These are phyloP conservation scores for Folsomia candida DNA, from an alignment of 2,888 invertebrate genomes.

Conservation along the genomic window DNA sequence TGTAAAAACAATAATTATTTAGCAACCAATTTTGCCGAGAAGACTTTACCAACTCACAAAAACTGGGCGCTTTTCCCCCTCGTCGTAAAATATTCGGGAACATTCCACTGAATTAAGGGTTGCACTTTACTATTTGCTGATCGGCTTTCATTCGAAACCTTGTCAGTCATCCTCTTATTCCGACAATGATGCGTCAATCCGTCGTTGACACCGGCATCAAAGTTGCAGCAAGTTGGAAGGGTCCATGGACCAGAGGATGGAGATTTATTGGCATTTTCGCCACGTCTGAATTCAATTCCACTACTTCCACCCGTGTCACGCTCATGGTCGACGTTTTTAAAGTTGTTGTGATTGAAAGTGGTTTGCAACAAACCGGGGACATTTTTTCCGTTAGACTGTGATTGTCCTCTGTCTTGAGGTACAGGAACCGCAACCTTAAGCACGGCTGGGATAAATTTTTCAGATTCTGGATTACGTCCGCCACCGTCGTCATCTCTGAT, in stretches of 20 bases:
- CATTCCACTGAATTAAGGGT: conserved; percentile 22
- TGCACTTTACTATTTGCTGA: conserved; percentile 15
- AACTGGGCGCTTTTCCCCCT: conserved; percentile 21
- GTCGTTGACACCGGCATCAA: conserved; percentile 33
- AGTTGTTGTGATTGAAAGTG: conserved; percentile 11
- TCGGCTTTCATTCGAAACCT: neutral
- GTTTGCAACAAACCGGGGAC: conserved; percentile 3
- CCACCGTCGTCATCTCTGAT: neutral
- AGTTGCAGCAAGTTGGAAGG: conserved; percentile 30
- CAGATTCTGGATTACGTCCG: neutral
- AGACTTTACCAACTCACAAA: conserved; percentile 16
- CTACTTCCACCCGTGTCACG: too few relatives aligned
- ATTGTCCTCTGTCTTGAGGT: neutral
- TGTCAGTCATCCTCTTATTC: conserved; percentile 21
- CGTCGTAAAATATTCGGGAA: conserved; percentile 31
- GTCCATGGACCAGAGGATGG: neutral
- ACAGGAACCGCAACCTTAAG: neutral
- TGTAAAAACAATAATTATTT: neutral
- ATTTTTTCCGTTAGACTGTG: neutral
- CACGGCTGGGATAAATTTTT: neutral
- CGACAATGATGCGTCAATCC: conserved; percentile 35
- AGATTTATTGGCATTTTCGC: neutral
- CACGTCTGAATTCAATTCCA: neutral
- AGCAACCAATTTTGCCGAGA: neutral
- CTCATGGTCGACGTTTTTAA: neutral